Base-by-base conservation (phyloP, 2,888 invertebrate genomes). In the Aromia moschata region DNA sequence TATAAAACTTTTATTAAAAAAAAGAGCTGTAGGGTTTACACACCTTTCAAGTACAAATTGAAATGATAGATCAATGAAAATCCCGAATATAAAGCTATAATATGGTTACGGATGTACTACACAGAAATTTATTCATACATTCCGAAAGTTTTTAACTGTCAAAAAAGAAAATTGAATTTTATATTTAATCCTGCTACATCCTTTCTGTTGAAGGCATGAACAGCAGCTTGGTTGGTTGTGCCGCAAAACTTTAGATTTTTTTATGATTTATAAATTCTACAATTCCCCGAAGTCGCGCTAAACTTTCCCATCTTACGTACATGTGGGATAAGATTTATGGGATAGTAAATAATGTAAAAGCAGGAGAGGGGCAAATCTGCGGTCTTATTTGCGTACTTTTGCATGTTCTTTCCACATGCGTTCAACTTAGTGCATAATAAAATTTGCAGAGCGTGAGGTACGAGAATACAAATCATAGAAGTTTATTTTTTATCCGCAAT, bases 271-370 rank as follows among this genome's bases (percentile, higher is more conserved):
- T 75, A 72, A 71, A 74, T 74, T 73, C 70, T 64, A 67, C 65
- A 68, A 70, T 71, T 71, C 65, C 67, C 67, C 53, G 46, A 70
- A 74, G 70, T 69, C 70, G 67, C 67, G 64, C 66, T 68, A 70
- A 75, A 74, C 68, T 73, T 74, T 71, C 68, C 70, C 74, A 70
- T 75, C 71, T 73, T 72, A 71, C 68, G 70, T 73, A 72, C 75
- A 74, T 73, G 74, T 72, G 72, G 69, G 72, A 58, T 67, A 68
- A 73, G 73, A 75, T 76, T 76, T 75, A 75, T 75, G 70, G 68
- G 72, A 69, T 73, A 73, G 74, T 75, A 75, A 76, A 76, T 76
- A 75, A 75, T 73, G 70, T 70, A 72, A 68, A 68, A 70, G 55
- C 65, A 67, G 65, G 65, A 65, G 61, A 64, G 61, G 64, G 66